Percentiles rank a stretch among this genome's conserved stretches.
Conservation (phyloP, 2,113 vertebrate species). For the Silurus meridionalis region DNA sequence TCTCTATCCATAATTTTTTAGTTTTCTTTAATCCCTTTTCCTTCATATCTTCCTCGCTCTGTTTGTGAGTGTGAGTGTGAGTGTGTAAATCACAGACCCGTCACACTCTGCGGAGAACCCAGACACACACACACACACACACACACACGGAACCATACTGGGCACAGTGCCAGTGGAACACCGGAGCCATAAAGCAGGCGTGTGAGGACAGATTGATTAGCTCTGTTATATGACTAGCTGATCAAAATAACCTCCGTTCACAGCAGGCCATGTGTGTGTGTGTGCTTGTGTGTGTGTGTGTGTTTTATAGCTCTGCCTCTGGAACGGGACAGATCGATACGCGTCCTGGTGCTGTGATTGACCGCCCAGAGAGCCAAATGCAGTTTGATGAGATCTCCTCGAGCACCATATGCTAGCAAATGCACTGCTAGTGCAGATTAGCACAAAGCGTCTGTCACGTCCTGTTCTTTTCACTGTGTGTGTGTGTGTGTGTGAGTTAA, state of each 20-base stretch:
- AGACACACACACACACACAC: not conserved
- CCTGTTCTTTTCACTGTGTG: not conserved
- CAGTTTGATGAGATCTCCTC: slow-evolving; percentile 34
- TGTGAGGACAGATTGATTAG: slow-evolving; percentile 30
- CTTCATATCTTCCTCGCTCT: not conserved
- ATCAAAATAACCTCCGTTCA: slow-evolving; percentile 31
- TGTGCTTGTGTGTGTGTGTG: slow-evolving; percentile 31
- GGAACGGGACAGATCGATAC: slow-evolving; percentile 41
- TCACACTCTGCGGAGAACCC: slow-evolving; percentile 28
- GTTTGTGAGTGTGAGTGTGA: not conserved
- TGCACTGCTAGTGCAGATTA: slow-evolving; percentile 4
- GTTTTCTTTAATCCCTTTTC: not conserved
- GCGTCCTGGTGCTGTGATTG: slow-evolving; percentile 17
- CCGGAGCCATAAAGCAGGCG: not conserved
- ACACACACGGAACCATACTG: not conserved
- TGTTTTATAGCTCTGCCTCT: slow-evolving; percentile 33
- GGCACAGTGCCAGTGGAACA: slow-evolving; percentile 9
- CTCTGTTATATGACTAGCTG: slow-evolving; percentile 37
- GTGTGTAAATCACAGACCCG: slow-evolving; percentile 32
- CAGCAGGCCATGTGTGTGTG: slow-evolving; percentile 8
- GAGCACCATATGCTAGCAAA: slow-evolving; percentile 26
- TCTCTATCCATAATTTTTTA: too few relatives aligned
- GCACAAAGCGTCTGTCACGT: not conserved
- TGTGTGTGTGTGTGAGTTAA: not conserved
- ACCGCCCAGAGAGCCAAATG: slow-evolving; percentile 26